Evolutionary conservation across 2,888 invertebrate genomes (phyloP).

Genomic region (Parelbella ahira): DNA sequence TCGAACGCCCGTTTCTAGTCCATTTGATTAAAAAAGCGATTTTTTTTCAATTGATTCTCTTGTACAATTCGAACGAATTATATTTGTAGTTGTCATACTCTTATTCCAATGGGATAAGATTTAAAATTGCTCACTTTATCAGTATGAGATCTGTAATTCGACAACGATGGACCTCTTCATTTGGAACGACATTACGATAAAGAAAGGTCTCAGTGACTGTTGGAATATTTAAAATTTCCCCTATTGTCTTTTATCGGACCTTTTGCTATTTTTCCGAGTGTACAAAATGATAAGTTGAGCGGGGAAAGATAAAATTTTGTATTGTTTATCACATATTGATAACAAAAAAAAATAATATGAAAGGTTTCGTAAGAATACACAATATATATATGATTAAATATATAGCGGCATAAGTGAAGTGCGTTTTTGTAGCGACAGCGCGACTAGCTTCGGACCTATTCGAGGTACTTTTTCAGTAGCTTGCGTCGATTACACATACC

Average conservation of each 20-base stretch:
- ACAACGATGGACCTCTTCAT: conserved; percentile 56
- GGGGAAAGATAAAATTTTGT: too few species aligned
- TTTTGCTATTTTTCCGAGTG: conserved; percentile 1
- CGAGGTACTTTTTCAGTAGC: too few species aligned
- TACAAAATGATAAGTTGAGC: background rate
- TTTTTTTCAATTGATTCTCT: conserved; percentile 67
- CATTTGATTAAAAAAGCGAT: conserved; percentile 70
- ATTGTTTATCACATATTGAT: too few species aligned
- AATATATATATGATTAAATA: too few species aligned
- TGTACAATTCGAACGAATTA: conserved; percentile 49
- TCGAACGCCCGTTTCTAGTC: conserved; percentile 60
- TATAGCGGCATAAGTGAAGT: too few species aligned
- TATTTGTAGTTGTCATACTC: conserved; percentile 32
- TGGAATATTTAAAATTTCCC: conserved; percentile 48
- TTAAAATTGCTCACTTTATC: conserved; percentile 24
- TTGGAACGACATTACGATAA: conserved; percentile 61
- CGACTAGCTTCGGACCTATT: too few species aligned
- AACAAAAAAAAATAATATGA: too few species aligned
- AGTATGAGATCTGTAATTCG: conserved; percentile 15
- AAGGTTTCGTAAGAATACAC: too few species aligned
- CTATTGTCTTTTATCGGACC: conserved; percentile 33
- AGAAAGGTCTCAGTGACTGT: conserved; percentile 60
- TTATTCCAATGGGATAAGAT: conserved; percentile 36
- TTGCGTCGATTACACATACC: too few species aligned
- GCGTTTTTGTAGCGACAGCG: too few species aligned